Base-by-base conservation (phyloP, 2,888 invertebrate genomes). In the Lithophane leautieri region DNA sequence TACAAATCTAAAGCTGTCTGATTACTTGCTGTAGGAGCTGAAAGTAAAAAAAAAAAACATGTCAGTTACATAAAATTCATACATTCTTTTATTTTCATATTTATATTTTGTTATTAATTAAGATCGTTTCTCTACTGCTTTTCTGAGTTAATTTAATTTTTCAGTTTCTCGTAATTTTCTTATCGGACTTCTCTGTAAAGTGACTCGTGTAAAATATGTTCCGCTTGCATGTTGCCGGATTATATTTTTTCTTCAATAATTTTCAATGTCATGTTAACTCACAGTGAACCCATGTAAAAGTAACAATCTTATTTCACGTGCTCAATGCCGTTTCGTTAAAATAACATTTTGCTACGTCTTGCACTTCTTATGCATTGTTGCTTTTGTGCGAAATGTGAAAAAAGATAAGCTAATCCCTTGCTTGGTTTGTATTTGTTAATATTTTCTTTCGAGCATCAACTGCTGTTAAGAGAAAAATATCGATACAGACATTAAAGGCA, bases 11-110 rank as follows among this genome's bases (percentile, higher is more conserved):
- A 94, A 90, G 97, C 97, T 82, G 97, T 97, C 87, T 97, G 97
- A 89, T 97, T 97, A 91, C 97, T 96, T 82, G 97, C 92, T 89
- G 97, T 95, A 85, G 98, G 98, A 93, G 98, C 98, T 98, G 97
- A 88, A 97, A 97, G 89, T 87, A 92, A 93, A 93, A 89, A 66
- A 89, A 66, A 86, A 88, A 69, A 42, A 54, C 4, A 71, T 4
- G 34, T 69, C 8, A 76, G 9, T 66, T 34, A 58, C 3, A 52
- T 58, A 60, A 28, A 44, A 47, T 52, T 68, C 22, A 28, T 60
- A 22, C 22, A 47, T 63, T 28, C 19, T n/a, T 12, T 25, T 47
- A 62, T 66, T 52, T 73, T 19, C 14, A 67, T n/a, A 66, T 52
- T 76, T n/a, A 66, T 22, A 80, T 76, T 58, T 75, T 52, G 73